Base-by-base conservation (phyloP, 2,113 vertebrate species). In the Ancistrus triradiatus region DNA sequence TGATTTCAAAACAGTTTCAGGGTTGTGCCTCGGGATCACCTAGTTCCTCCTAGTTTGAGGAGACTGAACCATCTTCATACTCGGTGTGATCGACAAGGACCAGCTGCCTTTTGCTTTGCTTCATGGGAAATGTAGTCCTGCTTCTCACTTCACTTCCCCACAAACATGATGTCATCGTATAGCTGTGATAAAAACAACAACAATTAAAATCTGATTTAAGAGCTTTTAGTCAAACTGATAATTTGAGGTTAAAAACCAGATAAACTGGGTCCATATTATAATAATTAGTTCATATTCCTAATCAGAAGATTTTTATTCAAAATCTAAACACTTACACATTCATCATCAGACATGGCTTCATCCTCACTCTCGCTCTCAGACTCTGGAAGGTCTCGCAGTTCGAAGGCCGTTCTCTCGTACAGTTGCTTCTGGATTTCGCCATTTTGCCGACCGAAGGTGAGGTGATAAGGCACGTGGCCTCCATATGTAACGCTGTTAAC, bases 401-500 rank as follows among this genome's bases (percentile, higher is more conserved):
- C 84, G 2, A 82, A 80, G 0, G 86, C 84, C 2, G 94, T 98
- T 69, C 81, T 78, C 37, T 87, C 74, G 4, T 85, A 89, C 69
- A 98, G 85, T 75, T 93, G 89, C 19, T 85, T 78, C 67, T 90
- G 89, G 75, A 98, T 98, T 69, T 83, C 86, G 3, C 83, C 80
- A 40, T 90, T 92, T 3, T 89, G 88, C 40, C 95, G 90, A 14
- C 96, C 96, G 74, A 93, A 95, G 0, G 96, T 98, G 51, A 99
- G 91, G 71, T 98, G 96, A 74, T 93, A 98, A 0, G 95, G 85
- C 1, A 95, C 89, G 78, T 93, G 93, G 27, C 95, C 96, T 13
- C 95, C 93, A 19, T 97, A 99, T 72, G 93, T 98, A 2, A 92
- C 79, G 79, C 90, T 88, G 81, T 98, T 96, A 9, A 94, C 93